Evolutionary conservation across 1,140 invertebrate genomes (phyloP), one percentile per base, ranked within the genome.

Genomic region (Acyrthosiphon pisum): DNA sequence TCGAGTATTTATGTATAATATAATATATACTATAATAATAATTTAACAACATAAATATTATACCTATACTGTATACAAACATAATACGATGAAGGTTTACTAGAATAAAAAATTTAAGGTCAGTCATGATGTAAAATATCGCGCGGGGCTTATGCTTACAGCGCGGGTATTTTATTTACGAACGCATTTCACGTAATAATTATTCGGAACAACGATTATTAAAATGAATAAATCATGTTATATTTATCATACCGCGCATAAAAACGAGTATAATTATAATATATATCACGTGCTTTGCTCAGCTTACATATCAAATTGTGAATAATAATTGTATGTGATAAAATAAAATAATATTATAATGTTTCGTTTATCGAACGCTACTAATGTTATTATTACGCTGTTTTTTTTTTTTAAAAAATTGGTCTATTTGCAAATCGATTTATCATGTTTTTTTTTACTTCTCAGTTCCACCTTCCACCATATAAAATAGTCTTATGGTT

Each of bases 111-210:
- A 68, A 68, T 68, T n/a, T 68, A 68, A 68, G 60, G 60, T 68
- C 60, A 68, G 26, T 68, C 30, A 68, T 68, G 60, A 68, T 68
- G 60, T n/a, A 14, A 14, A 30, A 68, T 68, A 68, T 68, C 30
- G 11, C 60, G 60, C 60, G 26, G 26, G 60, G 30, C 60, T 68
- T 68, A n/a, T 68, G 60, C 60, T 68, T 14, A 9, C n/a, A 68
- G 60, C 30, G 60, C 2, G 56, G 60, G 9, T 68, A 30, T 68
- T 68, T 68, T 68, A 68, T 68, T 68, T 68, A 68, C 60, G 60
- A n/a, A 68, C 60, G 60, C 60, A 68, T 68, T 68, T 68, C 60
- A 68, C 60, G 60, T 68, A 68, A 68, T 68, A 68, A 68, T 68
- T 68, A 68, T 68, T 68, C 26, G 26, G 56, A 60, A 60, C 56